Base-by-base conservation (phyloP, 2,113 vertebrate species). In the Chlorodrepanis virens region DNA sequence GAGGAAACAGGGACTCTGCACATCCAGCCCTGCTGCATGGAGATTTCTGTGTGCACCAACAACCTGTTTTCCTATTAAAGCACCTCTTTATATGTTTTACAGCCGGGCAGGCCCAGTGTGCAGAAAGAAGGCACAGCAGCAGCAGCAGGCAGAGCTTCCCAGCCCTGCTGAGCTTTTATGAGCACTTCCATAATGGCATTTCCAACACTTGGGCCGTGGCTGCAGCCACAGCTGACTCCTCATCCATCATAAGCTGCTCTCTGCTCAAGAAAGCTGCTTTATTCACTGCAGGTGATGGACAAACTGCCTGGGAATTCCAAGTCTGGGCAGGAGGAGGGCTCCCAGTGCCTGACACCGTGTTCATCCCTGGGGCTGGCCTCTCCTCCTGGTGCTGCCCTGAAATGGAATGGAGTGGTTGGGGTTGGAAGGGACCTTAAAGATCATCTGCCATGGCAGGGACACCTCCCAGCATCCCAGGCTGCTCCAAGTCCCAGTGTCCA, bases 381-480 rank as follows among this genome's bases (percentile, higher is more conserved):
- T 25, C 64, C 68, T 67, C 75, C 14, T 18, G 39, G 2, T 5
- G 1, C 12, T 39, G 45, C 24, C 45, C 16, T 31, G 59, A 54
- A 44, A 20, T 10, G 8, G 20, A 22, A 68, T 31, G 4, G 29
- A 11, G 35, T 8, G 31, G 3, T 25, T 23, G 13, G 68, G 33
- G 18, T 10, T 31, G 39, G 39, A 47, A 40, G 35, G 20, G 24
- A 40, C 2, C 39, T n/a, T 14, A 20, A 29, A 68, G 9, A 6
- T 14, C 29, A 29, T 45, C 52, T 31, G 0, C 18, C 27, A 5
- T 2, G 10, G 31, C 50, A 72, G 27, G 44, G 37, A 44, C 59
- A 45, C 9, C 28, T 89, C 0, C n/a, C 39, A n/a, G 20, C 4
- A 0, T 4, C 24, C 14, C 79, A 42, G 6, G 47, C 0, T 5